Percentiles rank a stretch among this genome's conserved stretches.
phyloP scores from a whole-genome alignment of 92 coral and sea anemone genomes.

The Plumapathes pennacea region DNA sequence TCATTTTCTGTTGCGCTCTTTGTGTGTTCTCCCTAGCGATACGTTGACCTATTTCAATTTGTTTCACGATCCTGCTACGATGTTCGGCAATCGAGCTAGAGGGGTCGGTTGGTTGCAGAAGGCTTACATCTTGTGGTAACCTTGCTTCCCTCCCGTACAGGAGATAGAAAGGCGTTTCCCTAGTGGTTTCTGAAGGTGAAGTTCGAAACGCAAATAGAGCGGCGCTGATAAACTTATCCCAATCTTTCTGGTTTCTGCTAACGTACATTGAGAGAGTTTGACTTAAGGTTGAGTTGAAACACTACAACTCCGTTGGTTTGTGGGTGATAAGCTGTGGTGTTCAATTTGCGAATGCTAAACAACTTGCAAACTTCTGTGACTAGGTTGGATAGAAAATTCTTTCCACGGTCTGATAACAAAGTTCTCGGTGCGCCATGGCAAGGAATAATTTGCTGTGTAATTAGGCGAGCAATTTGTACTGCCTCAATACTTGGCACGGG shows the following conservation, averaged over 20 bases:
- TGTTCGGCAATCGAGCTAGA: slow-evolving; percentile 27
- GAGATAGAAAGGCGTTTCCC: slow-evolving; percentile 33
- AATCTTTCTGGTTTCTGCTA: slow-evolving; percentile 9
- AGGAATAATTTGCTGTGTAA: slow-evolving; percentile 7
- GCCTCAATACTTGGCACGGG: slow-evolving; percentile 26
- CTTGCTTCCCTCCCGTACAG: slow-evolving; percentile 30
- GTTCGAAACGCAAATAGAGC: slow-evolving; percentile 19
- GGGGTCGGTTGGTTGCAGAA: slow-evolving; percentile 16
- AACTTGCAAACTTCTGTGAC: slow-evolving; percentile 41
- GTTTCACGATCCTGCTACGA: slow-evolving; percentile 10
- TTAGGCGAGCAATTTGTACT: background rate
- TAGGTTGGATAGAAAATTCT: slow-evolving; percentile 17
- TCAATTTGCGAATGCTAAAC: slow-evolving; percentile 27
- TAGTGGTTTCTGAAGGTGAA: slow-evolving; percentile 5
- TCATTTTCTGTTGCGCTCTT: slow-evolving; percentile 54
- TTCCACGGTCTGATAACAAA: slow-evolving; percentile 32
- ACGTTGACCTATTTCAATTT: slow-evolving; percentile 32
- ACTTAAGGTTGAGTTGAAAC: slow-evolving; percentile 3
- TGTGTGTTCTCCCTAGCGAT: slow-evolving; percentile 31
- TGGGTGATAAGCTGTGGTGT: slow-evolving; percentile 51
- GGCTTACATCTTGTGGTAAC: slow-evolving; percentile 9
- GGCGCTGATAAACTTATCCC: slow-evolving; percentile 13
- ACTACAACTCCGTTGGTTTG: slow-evolving; percentile 19
- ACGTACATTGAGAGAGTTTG: slow-evolving; percentile 49
- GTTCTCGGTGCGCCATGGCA: slow-evolving; percentile 35